Evolutionary conservation across 2,113 vertebrate genomes (phyloP).

Genomic region (Nasalis larvatus): DNA sequence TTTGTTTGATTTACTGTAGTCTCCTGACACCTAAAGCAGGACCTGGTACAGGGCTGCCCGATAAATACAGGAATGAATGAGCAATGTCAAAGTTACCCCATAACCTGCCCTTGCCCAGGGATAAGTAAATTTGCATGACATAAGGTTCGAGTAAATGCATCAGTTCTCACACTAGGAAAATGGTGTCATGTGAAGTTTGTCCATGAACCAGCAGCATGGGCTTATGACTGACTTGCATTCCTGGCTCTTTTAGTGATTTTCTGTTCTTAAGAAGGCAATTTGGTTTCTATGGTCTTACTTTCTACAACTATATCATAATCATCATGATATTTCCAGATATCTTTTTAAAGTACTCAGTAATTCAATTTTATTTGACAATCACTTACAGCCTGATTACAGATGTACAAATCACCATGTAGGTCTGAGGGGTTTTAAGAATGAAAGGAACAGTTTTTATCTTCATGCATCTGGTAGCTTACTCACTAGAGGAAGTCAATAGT

Average conservation of each 20-base stretch:
- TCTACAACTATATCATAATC: neutral
- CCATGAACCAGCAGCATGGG: neutral
- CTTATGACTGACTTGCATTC: neutral
- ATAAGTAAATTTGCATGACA: neutral
- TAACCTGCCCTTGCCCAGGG: neutral
- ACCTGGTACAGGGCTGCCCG: neutral
- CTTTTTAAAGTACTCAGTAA: neutral
- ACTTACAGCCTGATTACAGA: neutral
- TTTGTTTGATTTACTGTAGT: neutral
- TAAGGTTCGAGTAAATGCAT: neutral
- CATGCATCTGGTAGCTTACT: neutral
- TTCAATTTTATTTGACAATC: neutral
- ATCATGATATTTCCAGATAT: neutral
- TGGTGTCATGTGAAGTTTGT: neutral
- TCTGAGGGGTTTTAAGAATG: neutral
- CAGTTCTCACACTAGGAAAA: neutral
- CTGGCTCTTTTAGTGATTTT: neutral
- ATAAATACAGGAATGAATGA: neutral
- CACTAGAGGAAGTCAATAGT: neutral
- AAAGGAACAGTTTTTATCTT: neutral
- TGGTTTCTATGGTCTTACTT: neutral
- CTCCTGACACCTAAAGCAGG: neutral
- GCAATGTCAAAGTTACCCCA: neutral
- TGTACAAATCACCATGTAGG: neutral
- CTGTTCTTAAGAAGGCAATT: neutral